phyloP scores from a whole-genome alignment of 2,113 vertebrate genomes.

The Accipiter virgatus region DNA sequence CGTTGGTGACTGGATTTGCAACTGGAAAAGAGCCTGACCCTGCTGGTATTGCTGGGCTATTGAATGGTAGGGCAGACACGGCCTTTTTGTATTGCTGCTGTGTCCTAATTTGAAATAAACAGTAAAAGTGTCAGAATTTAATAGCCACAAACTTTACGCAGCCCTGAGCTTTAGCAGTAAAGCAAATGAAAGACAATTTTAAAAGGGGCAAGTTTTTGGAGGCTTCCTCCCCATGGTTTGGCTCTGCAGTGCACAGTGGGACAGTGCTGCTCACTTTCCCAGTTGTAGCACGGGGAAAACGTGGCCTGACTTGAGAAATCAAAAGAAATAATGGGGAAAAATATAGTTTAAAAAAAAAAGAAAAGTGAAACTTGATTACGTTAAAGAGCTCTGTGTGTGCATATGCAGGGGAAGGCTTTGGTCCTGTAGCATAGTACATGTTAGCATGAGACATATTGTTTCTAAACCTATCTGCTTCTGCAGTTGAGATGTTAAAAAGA shows the following conservation, averaged over 20 bases:
- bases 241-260: background rate
- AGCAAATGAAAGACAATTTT: background rate
- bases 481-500: background rate
- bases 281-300: background rate
- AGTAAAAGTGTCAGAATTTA: background rate
- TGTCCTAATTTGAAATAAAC: background rate
- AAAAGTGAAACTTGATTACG: background rate
- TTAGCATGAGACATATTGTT: background rate
- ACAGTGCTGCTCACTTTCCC: background rate
- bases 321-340: background rate
- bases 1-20: background rate
- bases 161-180: background rate
- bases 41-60: background rate
- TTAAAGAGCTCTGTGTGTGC: background rate
- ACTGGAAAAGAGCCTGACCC: background rate
- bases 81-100: background rate
- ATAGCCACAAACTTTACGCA: background rate
- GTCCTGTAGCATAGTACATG: background rate
- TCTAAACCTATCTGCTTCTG: constrained; percentile 2
- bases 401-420: background rate
- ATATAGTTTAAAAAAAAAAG: background rate
- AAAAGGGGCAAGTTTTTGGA: background rate
- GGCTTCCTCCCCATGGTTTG: background rate
- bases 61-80: background rate
- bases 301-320: background rate